Base-by-base conservation (phyloP, 2,888 invertebrate genomes). In the Leptarthrus brevirostris region DNA sequence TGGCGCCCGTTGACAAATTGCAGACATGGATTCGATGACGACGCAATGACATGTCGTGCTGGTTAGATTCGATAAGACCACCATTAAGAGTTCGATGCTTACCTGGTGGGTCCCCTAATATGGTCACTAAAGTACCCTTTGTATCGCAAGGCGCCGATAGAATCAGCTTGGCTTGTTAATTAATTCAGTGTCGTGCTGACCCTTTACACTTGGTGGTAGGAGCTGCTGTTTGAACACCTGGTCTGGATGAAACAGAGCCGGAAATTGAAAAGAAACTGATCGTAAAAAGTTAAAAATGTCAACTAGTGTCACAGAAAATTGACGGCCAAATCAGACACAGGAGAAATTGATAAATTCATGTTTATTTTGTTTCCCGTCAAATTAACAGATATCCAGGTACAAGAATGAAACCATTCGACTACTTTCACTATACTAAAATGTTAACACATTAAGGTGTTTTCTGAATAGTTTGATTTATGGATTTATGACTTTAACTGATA, bases 111-210 rank as follows among this genome's bases (percentile, higher is more conserved):
- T 47, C 69, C 69, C 69, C 69, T 52, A 69, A 69, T 69, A 69
- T 69, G 69, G 69, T 14, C 52, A 52, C 18, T 20, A n/a, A 69
- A 69, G 69, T 69, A 69, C 69, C 52, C 69, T 69, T 69, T 69
- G 69, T 69, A 52, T 52, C 20, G 20, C 52, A 30, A 16, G 30
- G 52, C n/a, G 69, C 52, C 52, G 69, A 69, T 69, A 69, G 18
- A 52, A 69, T 69, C 69, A 34, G 22, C 24, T 16, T 49, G 22
- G 58, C 22, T 69, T 44, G 69, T 52, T 69, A 69, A 69, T 69
- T 69, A 69, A 69, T 69, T 69, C 69, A 52, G 44, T 34, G 69
- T 69, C 69, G 69, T 69, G 69, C 69, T 69, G 69, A 69, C 69
- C 69, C 69, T 69, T 69, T 69, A 69, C 69, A 69, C 69, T 34